phyloP scores from a whole-genome alignment of 2,797 vertebrate species.

The Urosaurus nigricauda region DNA sequence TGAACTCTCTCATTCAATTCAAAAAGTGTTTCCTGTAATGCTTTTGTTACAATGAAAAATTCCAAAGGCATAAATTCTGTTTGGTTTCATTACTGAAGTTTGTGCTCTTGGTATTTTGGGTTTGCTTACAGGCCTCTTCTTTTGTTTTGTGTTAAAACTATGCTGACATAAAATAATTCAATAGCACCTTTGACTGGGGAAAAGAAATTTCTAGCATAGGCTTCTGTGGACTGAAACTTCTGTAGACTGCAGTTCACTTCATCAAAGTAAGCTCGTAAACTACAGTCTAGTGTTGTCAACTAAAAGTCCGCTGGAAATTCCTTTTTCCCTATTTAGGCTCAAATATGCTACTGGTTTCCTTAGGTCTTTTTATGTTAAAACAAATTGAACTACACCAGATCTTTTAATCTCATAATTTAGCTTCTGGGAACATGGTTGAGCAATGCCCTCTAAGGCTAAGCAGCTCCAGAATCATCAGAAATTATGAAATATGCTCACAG shows the following conservation, averaged over 20 bases:
- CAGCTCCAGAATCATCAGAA: constrained; percentile 8
- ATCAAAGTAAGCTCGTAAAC: too few relatives aligned
- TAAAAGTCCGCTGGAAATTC: too few relatives aligned
- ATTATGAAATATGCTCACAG: not conserved
- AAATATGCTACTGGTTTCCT: too few relatives aligned
- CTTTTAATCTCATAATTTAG: not conserved
- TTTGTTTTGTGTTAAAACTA: not conserved
- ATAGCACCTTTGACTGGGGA: not conserved
- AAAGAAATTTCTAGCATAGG: too few relatives aligned
- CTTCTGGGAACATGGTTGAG: not conserved
- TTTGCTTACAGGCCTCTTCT: not conserved
- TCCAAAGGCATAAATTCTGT: not conserved
- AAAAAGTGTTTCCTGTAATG: not conserved
- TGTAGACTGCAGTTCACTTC: too few relatives aligned
- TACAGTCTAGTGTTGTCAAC: too few relatives aligned
- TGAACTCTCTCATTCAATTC: too few relatives aligned
- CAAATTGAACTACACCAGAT: constrained; percentile 8
- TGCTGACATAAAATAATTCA: not conserved
- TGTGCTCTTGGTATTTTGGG: not conserved
- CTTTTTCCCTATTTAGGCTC: too few relatives aligned
- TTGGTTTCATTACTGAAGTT: not conserved
- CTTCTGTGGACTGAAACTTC: too few relatives aligned
- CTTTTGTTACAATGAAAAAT: not conserved
- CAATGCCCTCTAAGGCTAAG: not conserved
- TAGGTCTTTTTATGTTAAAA: too few relatives aligned